Evolutionary conservation across 2,113 vertebrate species (phyloP).

Genomic region (Mohoua ochrocephala): DNA sequence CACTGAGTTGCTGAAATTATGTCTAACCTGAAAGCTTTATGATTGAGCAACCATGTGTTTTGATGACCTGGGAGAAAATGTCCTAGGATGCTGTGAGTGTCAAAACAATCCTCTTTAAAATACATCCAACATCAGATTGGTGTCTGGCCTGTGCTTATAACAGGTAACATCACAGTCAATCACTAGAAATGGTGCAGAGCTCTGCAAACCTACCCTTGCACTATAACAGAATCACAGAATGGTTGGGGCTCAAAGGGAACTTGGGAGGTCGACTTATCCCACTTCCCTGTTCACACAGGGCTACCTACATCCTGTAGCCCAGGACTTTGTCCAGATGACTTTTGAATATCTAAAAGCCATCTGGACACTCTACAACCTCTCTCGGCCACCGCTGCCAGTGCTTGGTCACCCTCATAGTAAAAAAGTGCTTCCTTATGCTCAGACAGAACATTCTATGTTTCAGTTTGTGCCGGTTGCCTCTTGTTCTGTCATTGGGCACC

Average conservation of each 20-base stretch:
- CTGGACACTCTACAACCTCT: background rate
- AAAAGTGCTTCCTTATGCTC: background rate
- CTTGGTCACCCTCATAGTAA: background rate
- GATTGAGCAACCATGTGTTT: background rate
- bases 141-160: background rate
- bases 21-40: background rate
- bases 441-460: background rate
- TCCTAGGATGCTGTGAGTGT: background rate
- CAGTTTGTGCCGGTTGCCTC: background rate
- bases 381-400: background rate
- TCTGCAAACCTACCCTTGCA: background rate
- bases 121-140: background rate
- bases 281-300: background rate
- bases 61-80: background rate
- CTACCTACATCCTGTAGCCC: background rate
- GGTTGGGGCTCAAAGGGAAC: background rate
- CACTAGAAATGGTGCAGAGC: background rate
- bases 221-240: background rate
- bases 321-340: background rate
- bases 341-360: background rate
- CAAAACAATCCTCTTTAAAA: background rate
- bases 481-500: background rate
- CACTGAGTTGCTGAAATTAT: background rate
- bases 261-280: background rate
- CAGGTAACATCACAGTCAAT: background rate